Evolutionary conservation across 2,113 vertebrate genomes (phyloP).

Genomic region (Oreochromis niloticus): DNA sequence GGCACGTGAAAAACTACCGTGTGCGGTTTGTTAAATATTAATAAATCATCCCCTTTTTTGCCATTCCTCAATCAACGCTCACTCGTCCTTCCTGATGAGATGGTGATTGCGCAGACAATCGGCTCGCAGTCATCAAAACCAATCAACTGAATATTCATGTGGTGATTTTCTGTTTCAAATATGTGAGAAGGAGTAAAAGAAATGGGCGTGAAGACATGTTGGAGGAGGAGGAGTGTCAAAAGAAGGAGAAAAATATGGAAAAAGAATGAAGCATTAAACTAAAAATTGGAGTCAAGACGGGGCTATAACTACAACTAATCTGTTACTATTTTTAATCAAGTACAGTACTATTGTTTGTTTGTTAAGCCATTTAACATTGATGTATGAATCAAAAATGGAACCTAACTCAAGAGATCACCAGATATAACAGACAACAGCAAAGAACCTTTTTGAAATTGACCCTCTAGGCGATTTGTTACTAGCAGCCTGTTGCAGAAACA

Average conservation of each 20-base stretch:
- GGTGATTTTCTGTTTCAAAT: conserved; percentile 12
- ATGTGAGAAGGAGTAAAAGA: not conserved
- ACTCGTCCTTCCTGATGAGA: conserved; percentile 1
- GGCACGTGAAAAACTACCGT: not conserved
- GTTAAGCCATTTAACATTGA: not conserved
- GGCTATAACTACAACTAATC: not conserved
- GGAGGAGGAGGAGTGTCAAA: not conserved
- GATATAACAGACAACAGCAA: not conserved
- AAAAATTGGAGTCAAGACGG: not conserved
- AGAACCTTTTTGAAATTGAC: not conserved
- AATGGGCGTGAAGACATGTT: not conserved
- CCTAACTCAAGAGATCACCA: not conserved
- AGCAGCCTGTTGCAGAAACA: not conserved
- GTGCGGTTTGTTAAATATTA: not conserved
- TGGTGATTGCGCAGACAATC: conserved; percentile 21
- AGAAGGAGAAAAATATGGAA: not conserved
- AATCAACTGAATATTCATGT: conserved; percentile 40
- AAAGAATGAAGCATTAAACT: not conserved
- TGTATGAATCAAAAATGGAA: not conserved
- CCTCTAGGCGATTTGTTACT: not conserved
- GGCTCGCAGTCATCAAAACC: conserved; percentile 1
- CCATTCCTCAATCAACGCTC: not conserved
- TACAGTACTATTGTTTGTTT: not conserved
- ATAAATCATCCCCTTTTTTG: not conserved
- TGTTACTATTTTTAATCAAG: not conserved